These are phyloP conservation scores for Thunnus thynnus DNA, from an alignment of 2,113 vertebrate genomes.

Conservation along the genomic window DNA sequence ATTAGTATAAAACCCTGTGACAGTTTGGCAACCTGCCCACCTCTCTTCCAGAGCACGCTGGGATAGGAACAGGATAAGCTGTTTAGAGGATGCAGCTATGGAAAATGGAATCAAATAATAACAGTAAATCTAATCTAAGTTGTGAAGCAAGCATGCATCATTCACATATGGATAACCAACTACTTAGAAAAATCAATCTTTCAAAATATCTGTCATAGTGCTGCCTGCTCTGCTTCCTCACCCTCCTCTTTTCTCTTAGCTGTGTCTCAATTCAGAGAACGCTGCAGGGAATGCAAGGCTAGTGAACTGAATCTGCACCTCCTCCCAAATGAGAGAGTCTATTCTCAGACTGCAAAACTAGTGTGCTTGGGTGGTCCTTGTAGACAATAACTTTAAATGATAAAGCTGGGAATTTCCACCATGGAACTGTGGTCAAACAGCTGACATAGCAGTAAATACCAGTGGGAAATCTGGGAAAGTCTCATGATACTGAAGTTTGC, in stretches of 20 bases:
- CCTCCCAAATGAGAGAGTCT: background rate
- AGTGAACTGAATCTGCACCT: slow-evolving; percentile 8
- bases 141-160: slow-evolving; percentile 18
- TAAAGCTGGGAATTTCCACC: too few species aligned
- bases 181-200: slow-evolving; percentile 2
- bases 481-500: background rate
- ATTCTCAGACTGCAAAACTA: background rate
- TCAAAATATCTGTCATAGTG: slow-evolving; percentile 19
- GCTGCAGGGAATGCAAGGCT: background rate
- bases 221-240: background rate
- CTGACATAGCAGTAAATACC: background rate
- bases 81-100: background rate
- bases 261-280: slow-evolving; percentile 24
- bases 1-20: background rate
- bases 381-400: background rate
- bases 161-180: background rate
- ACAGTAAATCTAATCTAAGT: background rate
- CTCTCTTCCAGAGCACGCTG: background rate
- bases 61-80: background rate
- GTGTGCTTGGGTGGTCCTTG: background rate
- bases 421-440: background rate
- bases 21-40: too few species aligned
- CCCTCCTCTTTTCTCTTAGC: background rate
- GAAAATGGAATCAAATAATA: background rate
- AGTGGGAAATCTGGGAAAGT: background rate